These are phyloP conservation scores for Aphis craccivora DNA, from an alignment of 1,140 invertebrate species.

Conservation along the genomic window DNA sequence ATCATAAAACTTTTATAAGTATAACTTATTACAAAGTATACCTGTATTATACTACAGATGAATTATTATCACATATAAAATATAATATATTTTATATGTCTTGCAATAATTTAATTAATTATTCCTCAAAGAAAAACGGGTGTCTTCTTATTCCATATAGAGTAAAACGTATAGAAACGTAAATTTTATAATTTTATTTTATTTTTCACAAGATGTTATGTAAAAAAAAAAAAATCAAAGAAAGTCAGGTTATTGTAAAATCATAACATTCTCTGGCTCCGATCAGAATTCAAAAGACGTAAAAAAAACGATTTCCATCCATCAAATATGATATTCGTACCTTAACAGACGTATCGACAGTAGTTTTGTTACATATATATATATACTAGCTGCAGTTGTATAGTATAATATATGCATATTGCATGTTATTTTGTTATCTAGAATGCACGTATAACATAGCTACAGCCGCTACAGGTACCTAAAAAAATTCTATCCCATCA, in stretches of 20 bases:
- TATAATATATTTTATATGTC: too few species aligned
- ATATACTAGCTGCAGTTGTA: not conserved
- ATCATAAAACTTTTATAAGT: not conserved
- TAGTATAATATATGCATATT: not conserved
- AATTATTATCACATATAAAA: too few species aligned
- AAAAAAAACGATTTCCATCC: slow-evolving; percentile 3
- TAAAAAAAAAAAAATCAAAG: too few species aligned
- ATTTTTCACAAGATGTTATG: not conserved
- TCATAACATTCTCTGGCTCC: not conserved
- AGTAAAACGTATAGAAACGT: not conserved
- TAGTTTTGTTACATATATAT: not conserved
- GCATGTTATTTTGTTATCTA: not conserved
- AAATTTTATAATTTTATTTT: not conserved
- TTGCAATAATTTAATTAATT: not conserved
- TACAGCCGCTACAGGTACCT: not conserved
- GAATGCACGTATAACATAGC: not conserved
- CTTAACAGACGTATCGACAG: not conserved
- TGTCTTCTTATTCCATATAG: not conserved
- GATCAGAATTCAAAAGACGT: not conserved
- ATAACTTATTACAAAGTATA: not conserved
- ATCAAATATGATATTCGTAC: not conserved
- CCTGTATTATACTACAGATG: not conserved
- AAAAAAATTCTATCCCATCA: not conserved
- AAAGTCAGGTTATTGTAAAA: too few species aligned
- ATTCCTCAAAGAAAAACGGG: not conserved